A percentile compares a stretch with the other conserved stretches of the same genome.
These are phyloP conservation scores for Hyposoter dolosus DNA, from an alignment of 2,888 invertebrate species.

Conservation along the genomic window DNA sequence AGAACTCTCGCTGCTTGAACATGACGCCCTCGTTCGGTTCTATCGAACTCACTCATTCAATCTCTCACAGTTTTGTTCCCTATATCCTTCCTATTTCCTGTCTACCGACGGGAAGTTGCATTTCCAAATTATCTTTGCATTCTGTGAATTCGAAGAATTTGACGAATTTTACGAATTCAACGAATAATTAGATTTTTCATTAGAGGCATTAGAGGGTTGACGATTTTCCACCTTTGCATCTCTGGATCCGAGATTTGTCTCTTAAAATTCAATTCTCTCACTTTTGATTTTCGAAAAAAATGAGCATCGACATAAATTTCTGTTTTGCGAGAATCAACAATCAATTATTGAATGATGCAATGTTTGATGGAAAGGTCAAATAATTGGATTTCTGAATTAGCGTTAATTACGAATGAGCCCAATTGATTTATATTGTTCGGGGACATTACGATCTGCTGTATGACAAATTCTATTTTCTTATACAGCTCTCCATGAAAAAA, in stretches of 20 bases:
- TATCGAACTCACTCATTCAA: conserved; percentile 63
- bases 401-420: not conserved
- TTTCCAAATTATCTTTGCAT: not conserved
- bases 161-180: not conserved
- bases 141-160: not conserved
- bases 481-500: conserved; percentile 28
- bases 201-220: not conserved
- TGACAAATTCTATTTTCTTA: conserved; percentile 29
- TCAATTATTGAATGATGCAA: not conserved
- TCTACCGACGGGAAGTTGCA: not conserved
- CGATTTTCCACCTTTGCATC: not conserved
- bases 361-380: not conserved
- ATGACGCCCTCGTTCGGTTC: conserved; percentile 66
- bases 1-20: conserved; percentile 75
- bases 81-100: conserved; percentile 21
- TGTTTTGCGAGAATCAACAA: not conserved
- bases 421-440: not conserved
- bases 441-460: not conserved
- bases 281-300: not conserved
- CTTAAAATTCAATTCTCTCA: not conserved
- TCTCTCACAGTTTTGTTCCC: conserved; percentile 11
- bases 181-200: not conserved
- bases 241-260: not conserved
- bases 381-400: not conserved
- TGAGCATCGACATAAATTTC: not conserved